A percentile compares a stretch with the other conserved stretches of the same genome.
Evolutionary conservation across 1,140 invertebrate species (phyloP).

Genomic region (Procambarus clarkii): DNA sequence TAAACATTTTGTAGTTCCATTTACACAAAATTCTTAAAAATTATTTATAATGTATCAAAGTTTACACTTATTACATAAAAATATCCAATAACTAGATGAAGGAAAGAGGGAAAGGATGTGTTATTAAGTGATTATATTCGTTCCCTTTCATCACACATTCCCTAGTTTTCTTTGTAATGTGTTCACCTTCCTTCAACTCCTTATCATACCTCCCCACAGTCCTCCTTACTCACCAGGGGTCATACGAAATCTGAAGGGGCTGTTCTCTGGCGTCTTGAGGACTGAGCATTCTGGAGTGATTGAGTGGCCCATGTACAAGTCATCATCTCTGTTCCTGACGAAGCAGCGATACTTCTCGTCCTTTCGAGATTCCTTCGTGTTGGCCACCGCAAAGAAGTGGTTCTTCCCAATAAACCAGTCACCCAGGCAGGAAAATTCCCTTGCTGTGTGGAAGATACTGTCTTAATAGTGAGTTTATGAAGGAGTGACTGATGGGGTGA

Average conservation of each 20-base stretch:
- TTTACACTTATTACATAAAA: too few species aligned
- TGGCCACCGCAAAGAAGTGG: conserved; percentile 95
- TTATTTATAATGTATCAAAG: too few species aligned
- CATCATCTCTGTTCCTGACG: conserved; percentile 94
- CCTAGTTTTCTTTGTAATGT: too few species aligned
- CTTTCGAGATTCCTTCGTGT: conserved; percentile 94
- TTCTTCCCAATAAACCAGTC: conserved; percentile 97
- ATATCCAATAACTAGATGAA: too few species aligned
- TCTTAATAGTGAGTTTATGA: too few species aligned
- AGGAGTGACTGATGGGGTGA: too few species aligned
- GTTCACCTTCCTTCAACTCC: too few species aligned
- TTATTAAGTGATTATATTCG: too few species aligned
- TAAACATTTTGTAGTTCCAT: too few species aligned
- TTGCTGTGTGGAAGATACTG: conserved; percentile 78
- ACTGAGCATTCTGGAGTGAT: conserved; percentile 95
- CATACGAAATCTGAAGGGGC: conserved; percentile 86
- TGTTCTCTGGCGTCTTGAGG: conserved; percentile 93
- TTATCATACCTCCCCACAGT: neutral
- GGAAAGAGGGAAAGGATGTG: too few species aligned
- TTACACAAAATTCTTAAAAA: too few species aligned
- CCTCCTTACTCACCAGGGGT: conserved; percentile 13
- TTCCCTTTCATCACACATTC: too few species aligned
- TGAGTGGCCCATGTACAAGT: conserved; percentile 91
- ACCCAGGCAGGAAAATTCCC: conserved; percentile 94
- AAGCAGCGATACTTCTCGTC: conserved; percentile 96